Evolutionary conservation across 2,797 vertebrate species (phyloP), one percentile per base, ranked within the genome.

Genomic region (Diplodus puntazzo): DNA sequence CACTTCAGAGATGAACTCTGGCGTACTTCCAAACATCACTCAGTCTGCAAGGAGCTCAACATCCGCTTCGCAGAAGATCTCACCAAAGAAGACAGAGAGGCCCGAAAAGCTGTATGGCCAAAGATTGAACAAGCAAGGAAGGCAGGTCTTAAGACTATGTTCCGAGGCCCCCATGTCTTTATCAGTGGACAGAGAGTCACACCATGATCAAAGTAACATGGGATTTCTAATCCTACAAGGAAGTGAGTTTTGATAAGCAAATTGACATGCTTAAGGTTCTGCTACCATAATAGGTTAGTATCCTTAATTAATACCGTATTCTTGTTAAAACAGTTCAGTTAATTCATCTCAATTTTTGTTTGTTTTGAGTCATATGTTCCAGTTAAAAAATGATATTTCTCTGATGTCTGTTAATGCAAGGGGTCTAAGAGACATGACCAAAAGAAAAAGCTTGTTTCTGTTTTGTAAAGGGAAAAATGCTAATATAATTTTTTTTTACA

Each of bases 1-100:
- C 58, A 20, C n/a, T 42, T 42, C 57, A n/a, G 25, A 25, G 25
- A 25, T 25, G 25, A 25, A 25, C 25, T 25, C 25, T 25, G 25
- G 25, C 25, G 25, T 25, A 25, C 48, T 5, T 43, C 48, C 48
- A 61, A 71, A 43, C 10, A 25, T 3, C 57, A 60, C 11, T 0
- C 58, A 1, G 2, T 52, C 30, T 60, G 69, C 57, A 59, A 39
- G 25, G 43, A 49, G 43, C 68, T 70, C 25, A 48, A 49, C 45
- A 58, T 58, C 8, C 20, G 13, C 23, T 70, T 70, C 2, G 27
- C 55, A 21, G 62, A 45, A 67, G 54, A 75, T 50, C 55, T 70
- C 42, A 58, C 18, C 42, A 69, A 69, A 58, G 23, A 0, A 13
- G 42, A 58, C 53, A 45, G 42, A n/a, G 62, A 1, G 53, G 45